Percentiles rank a stretch among this genome's conserved stretches.
Evolutionary conservation across 2,888 invertebrate genomes (phyloP).

Genomic region (Agrochola litura): DNA sequence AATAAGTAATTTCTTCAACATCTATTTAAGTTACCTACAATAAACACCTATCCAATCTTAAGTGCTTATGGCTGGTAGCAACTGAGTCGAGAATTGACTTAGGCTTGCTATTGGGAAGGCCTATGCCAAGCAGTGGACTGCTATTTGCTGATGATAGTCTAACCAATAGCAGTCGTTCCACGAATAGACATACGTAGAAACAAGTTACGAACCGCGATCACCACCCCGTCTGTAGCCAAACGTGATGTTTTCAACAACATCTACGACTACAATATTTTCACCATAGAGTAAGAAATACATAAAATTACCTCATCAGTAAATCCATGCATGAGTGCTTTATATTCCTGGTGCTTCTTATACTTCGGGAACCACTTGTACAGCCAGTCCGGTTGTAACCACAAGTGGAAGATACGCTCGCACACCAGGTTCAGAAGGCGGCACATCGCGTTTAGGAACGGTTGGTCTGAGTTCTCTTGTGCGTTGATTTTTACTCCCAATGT

Average conservation of each 20-base stretch:
- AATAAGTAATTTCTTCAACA: slow-evolving; percentile 11
- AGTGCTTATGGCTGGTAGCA: background rate
- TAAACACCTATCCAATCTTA: background rate
- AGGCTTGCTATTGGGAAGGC: too few relatives aligned
- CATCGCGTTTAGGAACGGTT: slow-evolving; percentile 79
- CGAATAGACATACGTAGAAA: background rate
- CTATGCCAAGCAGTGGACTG: too few relatives aligned
- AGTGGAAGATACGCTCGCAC: slow-evolving; percentile 83
- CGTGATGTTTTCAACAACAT: background rate
- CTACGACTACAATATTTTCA: background rate
- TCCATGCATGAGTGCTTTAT: slow-evolving; percentile 89
- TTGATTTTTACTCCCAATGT: slow-evolving; percentile 84
- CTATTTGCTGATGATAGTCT: background rate
- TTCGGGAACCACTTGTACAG: slow-evolving; percentile 89
- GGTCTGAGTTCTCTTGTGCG: slow-evolving; percentile 79
- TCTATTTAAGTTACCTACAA: background rate
- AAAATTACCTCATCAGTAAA: slow-evolving; percentile 89
- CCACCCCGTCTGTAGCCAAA: background rate
- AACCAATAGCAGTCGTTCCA: background rate
- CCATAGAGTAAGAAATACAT: background rate
- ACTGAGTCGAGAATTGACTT: too few relatives aligned
- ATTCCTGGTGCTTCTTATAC: slow-evolving; percentile 87
- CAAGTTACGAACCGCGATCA: background rate
- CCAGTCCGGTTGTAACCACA: slow-evolving; percentile 89
- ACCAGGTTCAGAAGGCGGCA: slow-evolving; percentile 75